Evolutionary conservation across 2,888 invertebrate species (phyloP).

Genomic region (Sphaerolaimus hirsutus): DNA sequence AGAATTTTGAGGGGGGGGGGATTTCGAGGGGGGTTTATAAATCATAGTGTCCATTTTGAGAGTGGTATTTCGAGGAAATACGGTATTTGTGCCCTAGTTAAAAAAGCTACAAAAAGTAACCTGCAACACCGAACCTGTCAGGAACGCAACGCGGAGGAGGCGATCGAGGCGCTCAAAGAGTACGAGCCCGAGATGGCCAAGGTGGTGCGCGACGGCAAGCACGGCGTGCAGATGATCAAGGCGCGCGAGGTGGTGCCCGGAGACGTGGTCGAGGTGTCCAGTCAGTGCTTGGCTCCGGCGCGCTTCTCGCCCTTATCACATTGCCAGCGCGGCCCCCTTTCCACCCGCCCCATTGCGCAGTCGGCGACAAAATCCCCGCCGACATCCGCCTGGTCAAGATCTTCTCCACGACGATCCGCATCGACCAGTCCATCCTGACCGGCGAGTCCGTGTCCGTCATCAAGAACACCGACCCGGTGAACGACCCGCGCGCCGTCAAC

Average conservation of each 20-base stretch:
- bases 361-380: slow-evolving; percentile 98
- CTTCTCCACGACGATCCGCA: slow-evolving; percentile 86
- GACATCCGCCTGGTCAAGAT: slow-evolving; percentile 90
- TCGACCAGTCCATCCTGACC: slow-evolving; percentile 97
- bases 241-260: slow-evolving; percentile 96
- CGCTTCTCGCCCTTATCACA: background rate
- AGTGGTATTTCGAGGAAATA: too few relatives aligned
- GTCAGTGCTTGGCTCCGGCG: slow-evolving; percentile 23
- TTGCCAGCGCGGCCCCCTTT: background rate
- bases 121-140: too few relatives aligned
- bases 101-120: too few relatives aligned
- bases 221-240: slow-evolving; percentile 86
- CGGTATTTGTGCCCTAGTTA: too few relatives aligned
- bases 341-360: slow-evolving; percentile 32
- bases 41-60: too few relatives aligned
- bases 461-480: slow-evolving; percentile 90
- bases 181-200: slow-evolving; percentile 99
- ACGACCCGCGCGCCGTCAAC: slow-evolving; percentile 94
- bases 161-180: slow-evolving; percentile 99
- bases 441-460: slow-evolving; percentile 90
- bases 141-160: slow-evolving; percentile 99
- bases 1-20: too few relatives aligned
- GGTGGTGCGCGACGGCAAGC: slow-evolving; percentile 74
- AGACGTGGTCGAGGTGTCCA: slow-evolving; percentile 81
- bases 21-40: too few relatives aligned